Evolutionary conservation across 2,113 vertebrate species (phyloP).

Genomic region (Halichoeres trimaculatus): DNA sequence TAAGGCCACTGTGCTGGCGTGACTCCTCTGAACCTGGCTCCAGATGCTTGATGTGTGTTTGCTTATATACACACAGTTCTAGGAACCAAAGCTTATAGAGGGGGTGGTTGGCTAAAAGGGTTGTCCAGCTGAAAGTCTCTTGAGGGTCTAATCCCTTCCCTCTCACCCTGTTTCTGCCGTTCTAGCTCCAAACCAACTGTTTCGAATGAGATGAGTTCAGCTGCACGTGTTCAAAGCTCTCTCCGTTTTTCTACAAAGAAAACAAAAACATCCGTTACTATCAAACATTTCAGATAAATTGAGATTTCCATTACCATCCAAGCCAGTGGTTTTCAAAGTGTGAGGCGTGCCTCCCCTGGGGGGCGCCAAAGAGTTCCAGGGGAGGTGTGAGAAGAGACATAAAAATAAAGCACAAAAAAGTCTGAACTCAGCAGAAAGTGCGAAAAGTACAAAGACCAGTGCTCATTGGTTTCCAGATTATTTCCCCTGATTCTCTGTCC

Average conservation of each 20-base stretch:
- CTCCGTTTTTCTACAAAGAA: slow-evolving; percentile 90
- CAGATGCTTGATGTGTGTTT: slow-evolving; percentile 19
- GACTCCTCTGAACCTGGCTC: slow-evolving; percentile 51
- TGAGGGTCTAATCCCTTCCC: slow-evolving; percentile 28
- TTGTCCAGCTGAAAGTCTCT: slow-evolving; percentile 46
- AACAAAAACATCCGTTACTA: slow-evolving; percentile 13
- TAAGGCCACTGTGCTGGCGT: slow-evolving; percentile 65
- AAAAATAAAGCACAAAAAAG: too few relatives aligned
- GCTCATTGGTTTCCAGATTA: too few relatives aligned
- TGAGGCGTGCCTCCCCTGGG: too few relatives aligned
- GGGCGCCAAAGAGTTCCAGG: too few relatives aligned
- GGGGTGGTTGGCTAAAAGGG: slow-evolving; percentile 51
- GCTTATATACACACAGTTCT: slow-evolving; percentile 39
- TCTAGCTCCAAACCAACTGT: slow-evolving; percentile 86
- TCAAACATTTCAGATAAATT: neutral
- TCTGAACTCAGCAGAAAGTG: too few relatives aligned
- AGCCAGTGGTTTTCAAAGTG: too few relatives aligned
- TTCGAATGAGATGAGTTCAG: slow-evolving; percentile 94
- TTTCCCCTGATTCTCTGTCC: too few relatives aligned
- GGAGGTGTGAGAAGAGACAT: too few relatives aligned
- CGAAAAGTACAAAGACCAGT: too few relatives aligned
- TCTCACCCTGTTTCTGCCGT: neutral
- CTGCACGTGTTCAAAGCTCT: slow-evolving; percentile 93
- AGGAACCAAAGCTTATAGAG: slow-evolving; percentile 56
- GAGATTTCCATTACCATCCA: neutral